phyloP scores from a whole-genome alignment of 2,888 invertebrate species.

The Microctonus brassicae region DNA sequence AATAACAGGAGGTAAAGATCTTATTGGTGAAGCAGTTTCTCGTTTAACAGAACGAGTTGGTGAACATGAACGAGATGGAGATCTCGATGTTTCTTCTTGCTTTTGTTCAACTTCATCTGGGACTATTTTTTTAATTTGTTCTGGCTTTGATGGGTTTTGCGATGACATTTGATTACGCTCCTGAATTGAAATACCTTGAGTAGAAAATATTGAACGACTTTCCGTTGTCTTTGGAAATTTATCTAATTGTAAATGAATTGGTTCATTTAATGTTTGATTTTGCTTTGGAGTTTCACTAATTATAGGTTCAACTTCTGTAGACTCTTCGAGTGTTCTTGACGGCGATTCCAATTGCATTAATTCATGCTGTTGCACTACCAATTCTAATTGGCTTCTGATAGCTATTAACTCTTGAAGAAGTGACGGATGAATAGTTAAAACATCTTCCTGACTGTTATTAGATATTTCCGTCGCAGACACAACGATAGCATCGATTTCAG shows the following conservation, averaged over 20 bases:
- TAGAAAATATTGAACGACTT: conserved; percentile 61
- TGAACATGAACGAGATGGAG: conserved; percentile 47
- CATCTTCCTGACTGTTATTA: conserved; percentile 78
- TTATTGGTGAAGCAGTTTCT: conserved; percentile 64
- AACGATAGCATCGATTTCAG: conserved; percentile 83
- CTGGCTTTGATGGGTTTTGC: neutral
- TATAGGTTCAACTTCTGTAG: conserved; percentile 20
- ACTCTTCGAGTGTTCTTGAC: conserved; percentile 37
- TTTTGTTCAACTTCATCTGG: conserved; percentile 3
- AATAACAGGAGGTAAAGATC: conserved; percentile 63
- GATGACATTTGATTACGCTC: neutral
- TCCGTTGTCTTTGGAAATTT: conserved; percentile 40
- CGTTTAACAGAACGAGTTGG: conserved; percentile 54
- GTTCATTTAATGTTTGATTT: neutral
- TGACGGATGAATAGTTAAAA: conserved; percentile 74
- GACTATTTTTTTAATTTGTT: conserved; percentile 53
- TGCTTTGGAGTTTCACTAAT: neutral
- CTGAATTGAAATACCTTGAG: conserved; percentile 60
- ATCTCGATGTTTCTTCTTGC: conserved; percentile 4
- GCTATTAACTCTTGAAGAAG: conserved; percentile 62
- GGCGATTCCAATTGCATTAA: conserved; percentile 38
- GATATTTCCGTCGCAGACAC: conserved; percentile 82
- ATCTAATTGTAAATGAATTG: conserved; percentile 40
- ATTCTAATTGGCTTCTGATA: conserved; percentile 63
- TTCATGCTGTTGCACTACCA: conserved; percentile 47